Percentiles rank a stretch among this genome's conserved stretches.
Conservation (phyloP, 1,140 invertebrate genomes). For the Cylas formicarius region DNA sequence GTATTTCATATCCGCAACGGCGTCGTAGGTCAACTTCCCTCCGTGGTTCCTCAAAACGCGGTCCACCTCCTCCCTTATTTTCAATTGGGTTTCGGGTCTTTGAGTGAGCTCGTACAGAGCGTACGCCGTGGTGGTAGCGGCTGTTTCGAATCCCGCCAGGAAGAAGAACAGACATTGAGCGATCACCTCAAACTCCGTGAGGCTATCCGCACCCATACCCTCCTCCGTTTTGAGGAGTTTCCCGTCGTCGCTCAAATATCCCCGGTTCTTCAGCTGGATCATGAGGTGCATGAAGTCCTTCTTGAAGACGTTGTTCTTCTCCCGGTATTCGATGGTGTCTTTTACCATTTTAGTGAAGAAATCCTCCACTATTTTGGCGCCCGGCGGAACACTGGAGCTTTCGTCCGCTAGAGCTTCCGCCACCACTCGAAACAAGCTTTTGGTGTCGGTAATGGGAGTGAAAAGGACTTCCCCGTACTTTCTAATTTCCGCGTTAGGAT, state of each 20-base stretch:
- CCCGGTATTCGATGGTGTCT: conserved; percentile 3
- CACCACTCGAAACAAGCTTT: too few species aligned
- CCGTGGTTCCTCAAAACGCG: conserved; percentile 40
- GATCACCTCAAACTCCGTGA: too few species aligned
- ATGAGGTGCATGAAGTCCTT: conserved; percentile 7
- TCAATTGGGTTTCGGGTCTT: conserved; percentile 51
- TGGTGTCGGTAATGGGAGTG: too few species aligned
- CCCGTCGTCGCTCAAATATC: too few species aligned
- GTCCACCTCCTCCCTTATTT: conserved; percentile 51
- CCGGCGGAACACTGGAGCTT: too few species aligned
- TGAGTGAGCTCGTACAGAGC: conserved; percentile 52
- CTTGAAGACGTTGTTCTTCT: conserved; percentile 5
- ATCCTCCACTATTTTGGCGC: too few species aligned
- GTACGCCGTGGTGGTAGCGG: conserved; percentile 53
- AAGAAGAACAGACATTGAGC: conserved; percentile 59
- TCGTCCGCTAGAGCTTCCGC: too few species aligned
- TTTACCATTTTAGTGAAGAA: background rate
- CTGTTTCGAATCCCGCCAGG: conserved; percentile 65
- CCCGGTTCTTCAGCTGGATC: conserved; percentile 1
- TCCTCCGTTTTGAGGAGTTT: too few species aligned
- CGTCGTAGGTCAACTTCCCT: conserved; percentile 48
- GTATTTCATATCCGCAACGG: conserved; percentile 48
- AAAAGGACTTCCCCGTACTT: too few species aligned
- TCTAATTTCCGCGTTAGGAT: too few species aligned
- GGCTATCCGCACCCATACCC: too few species aligned